Evolutionary conservation across 2,797 vertebrate genomes (phyloP).

Genomic region (Melanotaenia pygmaea): DNA sequence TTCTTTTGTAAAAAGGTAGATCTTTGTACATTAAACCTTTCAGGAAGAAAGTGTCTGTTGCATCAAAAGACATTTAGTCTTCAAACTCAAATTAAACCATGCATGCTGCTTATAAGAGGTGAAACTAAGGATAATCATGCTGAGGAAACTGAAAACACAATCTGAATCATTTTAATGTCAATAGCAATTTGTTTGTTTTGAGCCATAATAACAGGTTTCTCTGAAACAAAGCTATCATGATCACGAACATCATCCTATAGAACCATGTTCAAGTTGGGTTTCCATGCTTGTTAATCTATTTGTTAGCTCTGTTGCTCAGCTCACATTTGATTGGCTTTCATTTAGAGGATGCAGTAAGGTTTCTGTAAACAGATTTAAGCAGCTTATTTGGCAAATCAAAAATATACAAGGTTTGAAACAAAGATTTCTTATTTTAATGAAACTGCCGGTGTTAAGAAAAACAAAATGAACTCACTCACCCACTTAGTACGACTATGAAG

Average conservation of each 20-base stretch:
- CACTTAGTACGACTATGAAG: conserved; percentile 98
- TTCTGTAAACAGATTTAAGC: conserved; percentile 20
- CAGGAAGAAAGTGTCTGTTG: neutral
- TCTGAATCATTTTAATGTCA: neutral
- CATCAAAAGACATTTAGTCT: neutral
- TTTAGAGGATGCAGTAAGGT: neutral
- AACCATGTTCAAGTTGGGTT: neutral
- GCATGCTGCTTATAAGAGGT: neutral
- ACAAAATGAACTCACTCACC: conserved; percentile 85
- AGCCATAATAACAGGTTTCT: neutral
- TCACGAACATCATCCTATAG: neutral
- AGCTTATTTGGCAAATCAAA: conserved; percentile 23
- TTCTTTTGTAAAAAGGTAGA: neutral
- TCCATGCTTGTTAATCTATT: neutral
- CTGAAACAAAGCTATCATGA: neutral
- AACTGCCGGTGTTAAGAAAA: conserved; percentile 7
- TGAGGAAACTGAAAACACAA: neutral
- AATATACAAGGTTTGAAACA: conserved; percentile 32
- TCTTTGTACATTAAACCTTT: neutral
- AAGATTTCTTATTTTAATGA: conserved; percentile 21
- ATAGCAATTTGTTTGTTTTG: neutral
- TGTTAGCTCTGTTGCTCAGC: neutral
- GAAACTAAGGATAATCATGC: neutral
- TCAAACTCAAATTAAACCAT: neutral
- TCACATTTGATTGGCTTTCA: neutral